phyloP scores from a whole-genome alignment of 2,797 vertebrate species.

The Syndactyla subalaris region DNA sequence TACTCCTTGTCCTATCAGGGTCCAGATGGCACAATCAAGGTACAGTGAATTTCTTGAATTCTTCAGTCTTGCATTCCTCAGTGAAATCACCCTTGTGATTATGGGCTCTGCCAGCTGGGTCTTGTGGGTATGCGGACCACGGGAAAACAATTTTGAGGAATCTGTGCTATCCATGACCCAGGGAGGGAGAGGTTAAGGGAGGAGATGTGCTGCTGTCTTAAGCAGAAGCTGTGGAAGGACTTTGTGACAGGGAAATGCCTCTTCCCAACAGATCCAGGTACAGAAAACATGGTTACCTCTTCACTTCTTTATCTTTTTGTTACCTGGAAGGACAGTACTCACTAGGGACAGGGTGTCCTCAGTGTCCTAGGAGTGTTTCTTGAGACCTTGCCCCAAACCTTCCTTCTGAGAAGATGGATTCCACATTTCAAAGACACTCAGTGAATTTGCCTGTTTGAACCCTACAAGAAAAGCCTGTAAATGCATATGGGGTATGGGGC shows the following conservation, averaged over 20 bases:
- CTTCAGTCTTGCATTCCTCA: not conserved
- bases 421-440: not conserved
- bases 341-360: not conserved
- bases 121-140: not conserved
- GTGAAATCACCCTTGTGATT: not conserved
- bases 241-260: not conserved
- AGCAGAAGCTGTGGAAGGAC: not conserved
- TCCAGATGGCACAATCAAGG: constrained; percentile 72
- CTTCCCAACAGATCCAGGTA: not conserved
- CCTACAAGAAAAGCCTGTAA: not conserved
- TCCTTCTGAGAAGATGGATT: not conserved
- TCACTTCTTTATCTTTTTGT: not conserved
- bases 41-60: not conserved
- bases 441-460: not conserved
- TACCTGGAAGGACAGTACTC: not conserved
- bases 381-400: not conserved
- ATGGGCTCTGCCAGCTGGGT: not conserved
- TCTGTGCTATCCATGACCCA: not conserved
- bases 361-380: not conserved
- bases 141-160: not conserved
- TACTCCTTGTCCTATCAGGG: constrained; percentile 83
- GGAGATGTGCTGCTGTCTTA: not conserved
- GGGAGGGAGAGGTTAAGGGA: not conserved
- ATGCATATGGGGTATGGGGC: not conserved
- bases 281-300: not conserved